Percentiles rank a stretch among this genome's conserved stretches.
Conservation (phyloP, 1,140 invertebrate genomes). For the Brevipalpus yothersi region DNA sequence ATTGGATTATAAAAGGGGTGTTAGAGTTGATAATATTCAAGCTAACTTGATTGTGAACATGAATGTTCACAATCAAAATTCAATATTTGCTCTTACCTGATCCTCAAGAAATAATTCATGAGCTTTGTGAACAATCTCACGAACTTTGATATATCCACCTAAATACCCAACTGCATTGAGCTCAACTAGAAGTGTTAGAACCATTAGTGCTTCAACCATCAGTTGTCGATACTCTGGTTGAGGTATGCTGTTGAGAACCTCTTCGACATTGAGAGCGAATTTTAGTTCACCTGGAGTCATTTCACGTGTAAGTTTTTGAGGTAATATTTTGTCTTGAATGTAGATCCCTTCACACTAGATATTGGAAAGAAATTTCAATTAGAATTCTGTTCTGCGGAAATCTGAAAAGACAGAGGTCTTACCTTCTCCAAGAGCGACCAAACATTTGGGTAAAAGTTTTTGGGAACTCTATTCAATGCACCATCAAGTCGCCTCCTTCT, state of each 20-base stretch:
- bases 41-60: not conserved
- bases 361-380: slow-evolving; percentile 15
- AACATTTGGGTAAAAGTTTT: slow-evolving; percentile 81
- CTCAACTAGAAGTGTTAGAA: slow-evolving; percentile 68
- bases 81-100: slow-evolving; percentile 35
- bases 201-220: slow-evolving; percentile 90
- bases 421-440: slow-evolving; percentile 65
- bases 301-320: slow-evolving; percentile 74
- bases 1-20: slow-evolving; percentile 4
- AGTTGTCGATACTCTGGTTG: slow-evolving; percentile 95
- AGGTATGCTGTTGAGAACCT: slow-evolving; percentile 85
- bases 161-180: slow-evolving; percentile 45
- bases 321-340: slow-evolving; percentile 65
- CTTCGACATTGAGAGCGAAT: slow-evolving; percentile 90
- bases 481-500: slow-evolving; percentile 76
- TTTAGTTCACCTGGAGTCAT: slow-evolving; percentile 97
- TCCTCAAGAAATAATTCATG: slow-evolving; percentile 86
- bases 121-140: slow-evolving; percentile 74
- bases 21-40: not conserved
- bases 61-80: not conserved
- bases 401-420: slow-evolving; percentile 11
- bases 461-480: slow-evolving; percentile 81
- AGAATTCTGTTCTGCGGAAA: slow-evolving; percentile 8
- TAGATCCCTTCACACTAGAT: slow-evolving; percentile 59
- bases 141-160: slow-evolving; percentile 65